Evolutionary conservation across 1,140 invertebrate species (phyloP).

Genomic region (Danaus melanippus): DNA sequence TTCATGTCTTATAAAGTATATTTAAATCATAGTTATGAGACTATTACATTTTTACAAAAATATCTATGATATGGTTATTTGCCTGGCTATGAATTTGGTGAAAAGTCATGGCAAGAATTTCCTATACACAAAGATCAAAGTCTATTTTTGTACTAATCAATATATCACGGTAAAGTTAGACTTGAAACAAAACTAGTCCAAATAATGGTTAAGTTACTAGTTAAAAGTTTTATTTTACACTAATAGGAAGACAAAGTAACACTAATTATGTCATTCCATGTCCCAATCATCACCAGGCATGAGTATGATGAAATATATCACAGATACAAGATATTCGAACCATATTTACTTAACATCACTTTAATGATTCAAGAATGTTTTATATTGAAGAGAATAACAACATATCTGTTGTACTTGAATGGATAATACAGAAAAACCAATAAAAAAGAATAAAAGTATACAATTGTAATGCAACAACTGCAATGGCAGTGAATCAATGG

Average conservation of each 20-base stretch:
- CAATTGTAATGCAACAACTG: too few species aligned
- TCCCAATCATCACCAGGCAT: constrained; percentile 21
- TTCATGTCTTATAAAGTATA: too few species aligned
- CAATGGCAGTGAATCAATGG: too few species aligned
- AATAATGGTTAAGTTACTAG: constrained; percentile 8
- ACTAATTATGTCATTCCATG: constrained; percentile 20
- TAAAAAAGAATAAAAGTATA: background rate
- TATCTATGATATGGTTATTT: constrained; percentile 42
- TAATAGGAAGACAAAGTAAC: constrained; percentile 34
- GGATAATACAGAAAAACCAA: too few species aligned
- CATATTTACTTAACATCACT: constrained; percentile 1
- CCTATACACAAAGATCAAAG: constrained; percentile 13
- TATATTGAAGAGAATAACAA: background rate
- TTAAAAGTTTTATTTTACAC: constrained; percentile 16
- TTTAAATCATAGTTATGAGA: constrained; percentile 9
- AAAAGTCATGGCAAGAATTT: constrained; percentile 6
- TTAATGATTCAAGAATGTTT: too few species aligned
- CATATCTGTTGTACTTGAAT: too few species aligned
- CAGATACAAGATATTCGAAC: constrained; percentile 32
- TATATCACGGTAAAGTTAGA: constrained; percentile 22
- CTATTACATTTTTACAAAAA: constrained; percentile 40
- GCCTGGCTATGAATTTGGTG: constrained; percentile 23
- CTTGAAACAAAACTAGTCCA: constrained; percentile 7
- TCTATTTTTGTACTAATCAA: constrained; percentile 28
- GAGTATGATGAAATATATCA: constrained; percentile 30